phyloP scores from a whole-genome alignment of 2,797 vertebrate genomes.

The Bradypus variegatus region DNA sequence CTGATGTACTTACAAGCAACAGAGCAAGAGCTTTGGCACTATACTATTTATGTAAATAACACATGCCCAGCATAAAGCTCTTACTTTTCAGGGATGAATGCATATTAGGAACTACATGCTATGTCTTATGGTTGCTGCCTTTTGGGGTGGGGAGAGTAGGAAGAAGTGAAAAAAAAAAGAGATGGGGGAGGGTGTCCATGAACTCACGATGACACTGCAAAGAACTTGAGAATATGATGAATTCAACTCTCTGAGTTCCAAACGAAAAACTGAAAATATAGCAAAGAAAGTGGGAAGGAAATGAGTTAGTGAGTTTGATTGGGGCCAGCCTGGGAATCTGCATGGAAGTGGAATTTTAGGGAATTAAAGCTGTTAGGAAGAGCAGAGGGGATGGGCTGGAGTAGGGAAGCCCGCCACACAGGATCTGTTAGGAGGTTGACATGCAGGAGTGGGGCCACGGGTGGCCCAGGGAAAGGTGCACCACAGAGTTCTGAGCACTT shows the following conservation, averaged over 20 bases:
- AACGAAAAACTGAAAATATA: background rate
- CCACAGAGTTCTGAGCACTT: background rate
- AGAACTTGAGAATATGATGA: background rate
- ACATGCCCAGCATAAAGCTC: no score
- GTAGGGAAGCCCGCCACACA: background rate
- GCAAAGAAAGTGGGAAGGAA: background rate
- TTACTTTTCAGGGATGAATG: background rate
- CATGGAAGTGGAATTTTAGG: background rate
- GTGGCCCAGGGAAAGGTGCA: no score
- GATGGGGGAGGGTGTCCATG: background rate
- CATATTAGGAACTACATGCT: background rate
- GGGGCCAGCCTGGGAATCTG: background rate
- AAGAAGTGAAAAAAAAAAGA: background rate
- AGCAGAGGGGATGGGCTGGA: background rate
- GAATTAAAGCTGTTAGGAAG: background rate
- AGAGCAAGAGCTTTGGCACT: background rate
- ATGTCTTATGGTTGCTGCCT: background rate
- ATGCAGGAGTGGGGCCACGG: fast-evolving
- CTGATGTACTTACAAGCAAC: background rate
- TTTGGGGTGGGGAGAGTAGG: background rate
- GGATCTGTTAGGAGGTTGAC: background rate
- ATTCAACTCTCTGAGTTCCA: background rate
- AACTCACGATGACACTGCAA: background rate
- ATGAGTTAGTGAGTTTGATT: background rate
- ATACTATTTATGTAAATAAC: background rate